Conservation (phyloP, 2,797 vertebrate genomes). For the Mormyrus hasselquistii region DNA sequence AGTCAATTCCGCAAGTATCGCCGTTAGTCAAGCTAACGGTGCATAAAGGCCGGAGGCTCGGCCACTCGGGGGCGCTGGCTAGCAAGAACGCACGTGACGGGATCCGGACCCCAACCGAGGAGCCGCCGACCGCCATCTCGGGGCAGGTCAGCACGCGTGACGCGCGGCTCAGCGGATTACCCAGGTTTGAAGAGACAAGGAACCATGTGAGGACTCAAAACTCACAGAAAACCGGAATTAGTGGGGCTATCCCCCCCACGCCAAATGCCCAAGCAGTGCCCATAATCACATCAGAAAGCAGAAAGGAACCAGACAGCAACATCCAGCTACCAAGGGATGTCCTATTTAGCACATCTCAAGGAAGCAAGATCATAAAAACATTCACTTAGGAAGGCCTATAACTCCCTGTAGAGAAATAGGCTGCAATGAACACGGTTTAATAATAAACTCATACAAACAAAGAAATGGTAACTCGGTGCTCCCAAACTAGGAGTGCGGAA, state of each 20-base stretch:
- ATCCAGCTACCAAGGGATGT: conserved; percentile 26
- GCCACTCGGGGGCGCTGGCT: background rate
- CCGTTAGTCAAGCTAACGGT: background rate
- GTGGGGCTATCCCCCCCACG: conserved; percentile 26
- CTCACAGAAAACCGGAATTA: conserved; percentile 27
- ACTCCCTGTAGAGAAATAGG: background rate
- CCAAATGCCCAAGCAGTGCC: background rate
- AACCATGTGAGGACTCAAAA: background rate
- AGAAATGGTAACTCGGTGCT: conserved; percentile 26
- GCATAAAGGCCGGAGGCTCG: background rate
- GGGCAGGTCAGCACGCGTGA: conserved; percentile 6
- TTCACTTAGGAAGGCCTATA: background rate
- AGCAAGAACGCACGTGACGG: background rate
- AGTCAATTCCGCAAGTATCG: background rate
- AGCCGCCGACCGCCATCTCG: background rate
- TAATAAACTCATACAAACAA: conserved; percentile 19
- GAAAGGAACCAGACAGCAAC: conserved; percentile 30
- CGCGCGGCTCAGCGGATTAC: conserved; percentile 21
- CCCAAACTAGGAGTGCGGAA: background rate
- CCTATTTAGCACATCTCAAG: conserved; percentile 7
- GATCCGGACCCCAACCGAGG: background rate
- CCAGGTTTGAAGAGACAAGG: conserved; percentile 21
- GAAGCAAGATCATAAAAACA: conserved; percentile 18
- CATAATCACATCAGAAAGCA: conserved; percentile 37
- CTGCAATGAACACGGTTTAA: background rate